Conservation (phyloP, 2,113 vertebrate genomes). For the Mesitornis unicolor region DNA sequence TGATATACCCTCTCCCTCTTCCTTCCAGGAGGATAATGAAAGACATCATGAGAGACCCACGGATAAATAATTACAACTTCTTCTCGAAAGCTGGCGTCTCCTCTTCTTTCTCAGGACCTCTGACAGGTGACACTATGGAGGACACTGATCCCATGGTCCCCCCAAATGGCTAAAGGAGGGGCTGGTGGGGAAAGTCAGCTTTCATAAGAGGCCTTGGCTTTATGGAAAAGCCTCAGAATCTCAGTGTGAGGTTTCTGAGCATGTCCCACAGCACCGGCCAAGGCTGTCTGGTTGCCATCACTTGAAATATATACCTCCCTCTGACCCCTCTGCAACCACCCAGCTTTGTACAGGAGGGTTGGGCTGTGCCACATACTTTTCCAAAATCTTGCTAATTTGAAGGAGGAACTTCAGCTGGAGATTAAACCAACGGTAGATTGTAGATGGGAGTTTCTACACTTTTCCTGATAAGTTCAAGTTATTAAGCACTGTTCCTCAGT, state of each 20-base stretch:
- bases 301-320: background rate
- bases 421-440: background rate
- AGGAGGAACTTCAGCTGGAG: background rate
- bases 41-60: slow-evolving; percentile 41
- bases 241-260: background rate
- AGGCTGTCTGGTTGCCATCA: background rate
- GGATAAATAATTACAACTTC: slow-evolving; percentile 62
- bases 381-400: background rate
- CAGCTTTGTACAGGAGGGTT: background rate
- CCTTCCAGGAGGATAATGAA: slow-evolving; percentile 36
- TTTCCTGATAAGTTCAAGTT: background rate
- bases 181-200: background rate
- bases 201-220: background rate
- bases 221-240: background rate
- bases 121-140: slow-evolving; percentile 47
- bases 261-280: background rate
- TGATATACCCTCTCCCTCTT: background rate
- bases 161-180: background rate
- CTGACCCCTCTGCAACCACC: background rate
- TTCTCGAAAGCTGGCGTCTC: slow-evolving; percentile 40
- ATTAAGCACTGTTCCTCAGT: background rate
- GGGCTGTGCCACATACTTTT: background rate
- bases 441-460: background rate
- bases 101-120: slow-evolving; percentile 58
- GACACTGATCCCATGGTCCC: background rate